Evolutionary conservation across 2,888 invertebrate genomes (phyloP).

Genomic region (Epistrophe grossulariae): DNA sequence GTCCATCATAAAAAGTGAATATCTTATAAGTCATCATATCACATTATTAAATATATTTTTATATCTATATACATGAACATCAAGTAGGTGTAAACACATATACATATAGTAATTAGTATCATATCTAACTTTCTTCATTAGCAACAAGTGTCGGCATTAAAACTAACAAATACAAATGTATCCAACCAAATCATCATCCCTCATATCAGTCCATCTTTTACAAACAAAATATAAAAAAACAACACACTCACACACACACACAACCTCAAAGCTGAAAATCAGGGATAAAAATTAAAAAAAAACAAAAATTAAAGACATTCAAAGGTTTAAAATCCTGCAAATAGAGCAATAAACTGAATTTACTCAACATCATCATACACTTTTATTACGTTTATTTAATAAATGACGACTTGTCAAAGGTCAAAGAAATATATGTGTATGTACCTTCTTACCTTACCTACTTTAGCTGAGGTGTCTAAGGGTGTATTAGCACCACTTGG

Average conservation of each 20-base stretch:
- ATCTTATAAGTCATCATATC: too few species aligned
- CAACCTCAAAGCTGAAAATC: conserved; percentile 49
- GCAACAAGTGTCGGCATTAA: conserved; percentile 69
- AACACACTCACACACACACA: neutral
- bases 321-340: conserved; percentile 27
- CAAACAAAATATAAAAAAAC: conserved; percentile 2
- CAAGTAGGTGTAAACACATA: neutral
- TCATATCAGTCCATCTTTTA: neutral
- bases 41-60: neutral
- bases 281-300: conserved; percentile 10
- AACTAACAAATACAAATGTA: conserved; percentile 60
- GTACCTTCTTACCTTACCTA: neutral
- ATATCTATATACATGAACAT: neutral
- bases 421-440: conserved; percentile 9
- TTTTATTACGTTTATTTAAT: conserved; percentile 44
- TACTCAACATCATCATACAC: conserved; percentile 14
- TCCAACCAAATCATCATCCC: conserved; percentile 2
- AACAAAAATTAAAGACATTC: neutral
- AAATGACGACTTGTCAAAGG: conserved; percentile 39
- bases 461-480: neutral
- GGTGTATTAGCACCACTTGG: neutral
- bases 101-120: conserved; percentile 15
- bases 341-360: conserved; percentile 35
- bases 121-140: conserved; percentile 40
- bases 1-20: too few species aligned